Conservation (phyloP, 2,888 invertebrate species). For the Acronicta alni region DNA sequence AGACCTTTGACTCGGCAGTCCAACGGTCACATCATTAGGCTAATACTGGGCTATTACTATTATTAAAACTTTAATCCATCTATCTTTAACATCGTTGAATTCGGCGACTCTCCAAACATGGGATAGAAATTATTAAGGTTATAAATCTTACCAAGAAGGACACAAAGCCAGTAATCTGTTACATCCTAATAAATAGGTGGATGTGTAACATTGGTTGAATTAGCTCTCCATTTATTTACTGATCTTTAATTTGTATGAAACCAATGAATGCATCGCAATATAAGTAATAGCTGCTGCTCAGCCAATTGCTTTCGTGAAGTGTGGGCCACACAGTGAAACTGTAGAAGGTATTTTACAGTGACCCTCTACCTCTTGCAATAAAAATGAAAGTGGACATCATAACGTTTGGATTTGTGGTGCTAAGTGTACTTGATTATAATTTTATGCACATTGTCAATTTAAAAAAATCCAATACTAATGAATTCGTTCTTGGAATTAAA, state of each 20-base stretch:
- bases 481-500: background rate
- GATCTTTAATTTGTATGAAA: background rate
- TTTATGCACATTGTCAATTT: conserved; percentile 3
- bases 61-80: no score
- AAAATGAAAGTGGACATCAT: conserved; percentile 33
- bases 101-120: no score
- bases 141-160: no score
- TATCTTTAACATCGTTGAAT: no score
- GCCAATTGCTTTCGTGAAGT: no score
- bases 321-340: conserved; percentile 6
- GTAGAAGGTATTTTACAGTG: conserved; percentile 9
- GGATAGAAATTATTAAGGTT: no score
- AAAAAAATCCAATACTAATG: background rate
- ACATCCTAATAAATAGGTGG: no score
- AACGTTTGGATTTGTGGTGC: conserved; percentile 5
- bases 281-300: conserved; percentile 7
- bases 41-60: no score
- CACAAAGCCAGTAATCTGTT: no score
- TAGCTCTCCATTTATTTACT: conserved; percentile 7
- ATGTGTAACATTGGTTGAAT: background rate
- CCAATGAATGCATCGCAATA: background rate
- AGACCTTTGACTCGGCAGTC: no score
- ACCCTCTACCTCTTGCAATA: conserved; percentile 19
- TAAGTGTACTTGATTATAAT: conserved; percentile 2
- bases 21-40: no score